These are phyloP conservation scores for Drosophila cardini DNA, from an alignment of 1,140 invertebrate species.

Conservation along the genomic window DNA sequence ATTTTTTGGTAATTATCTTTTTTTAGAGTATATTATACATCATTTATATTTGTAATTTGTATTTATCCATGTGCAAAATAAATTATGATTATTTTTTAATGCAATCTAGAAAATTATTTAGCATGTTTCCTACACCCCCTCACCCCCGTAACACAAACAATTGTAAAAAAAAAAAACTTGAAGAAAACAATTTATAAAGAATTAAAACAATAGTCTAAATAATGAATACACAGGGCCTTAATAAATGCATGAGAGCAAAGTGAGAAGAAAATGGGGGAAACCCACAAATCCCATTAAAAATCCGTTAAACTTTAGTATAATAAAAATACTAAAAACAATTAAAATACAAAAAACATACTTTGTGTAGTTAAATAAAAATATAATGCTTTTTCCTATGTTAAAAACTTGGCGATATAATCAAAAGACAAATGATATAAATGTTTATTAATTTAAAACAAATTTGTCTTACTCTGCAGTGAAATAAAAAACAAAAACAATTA, in stretches of 20 bases:
- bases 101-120: constrained; percentile 55
- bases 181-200: constrained; percentile 48
- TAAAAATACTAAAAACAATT: constrained; percentile 23
- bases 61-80: constrained; percentile 81
- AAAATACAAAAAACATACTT: constrained; percentile 45
- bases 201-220: constrained; percentile 37
- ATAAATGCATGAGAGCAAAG: constrained; percentile 65
- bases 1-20: constrained; percentile 59
- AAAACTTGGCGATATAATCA: constrained; percentile 77
- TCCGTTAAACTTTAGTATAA: constrained; percentile 62
- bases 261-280: constrained; percentile 43
- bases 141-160: not conserved
- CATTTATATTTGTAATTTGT: constrained; percentile 77
- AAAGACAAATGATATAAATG: constrained; percentile 58
- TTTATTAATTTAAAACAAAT: constrained; percentile 36
- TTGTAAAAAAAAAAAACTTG: constrained; percentile 26
- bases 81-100: constrained; percentile 81
- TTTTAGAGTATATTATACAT: constrained; percentile 60
- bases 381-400: constrained; percentile 77
- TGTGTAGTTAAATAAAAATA: constrained; percentile 72
- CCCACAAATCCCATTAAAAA: constrained; percentile 51
- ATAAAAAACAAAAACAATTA: constrained; percentile 17
- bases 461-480: constrained; percentile 53
- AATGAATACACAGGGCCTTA: constrained; percentile 61
- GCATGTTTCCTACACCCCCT: constrained; percentile 37